Conservation (phyloP, 2,888 invertebrate genomes). For the Stenotaenia linearis region DNA sequence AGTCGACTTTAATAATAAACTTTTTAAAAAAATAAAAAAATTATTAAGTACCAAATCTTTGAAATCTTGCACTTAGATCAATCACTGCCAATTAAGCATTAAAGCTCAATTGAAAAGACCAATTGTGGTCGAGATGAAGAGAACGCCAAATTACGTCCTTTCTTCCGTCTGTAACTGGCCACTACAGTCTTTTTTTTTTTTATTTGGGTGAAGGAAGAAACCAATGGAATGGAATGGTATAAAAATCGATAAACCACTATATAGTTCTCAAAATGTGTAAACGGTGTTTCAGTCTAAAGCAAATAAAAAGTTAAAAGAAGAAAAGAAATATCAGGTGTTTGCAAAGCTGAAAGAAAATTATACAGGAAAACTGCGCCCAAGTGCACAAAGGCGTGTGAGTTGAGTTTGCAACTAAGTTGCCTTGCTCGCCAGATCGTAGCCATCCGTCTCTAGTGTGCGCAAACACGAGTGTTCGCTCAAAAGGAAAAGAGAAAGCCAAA, state of each 20-base stretch:
- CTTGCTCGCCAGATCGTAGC: neutral
- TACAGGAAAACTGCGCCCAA: slow-evolving; percentile 18
- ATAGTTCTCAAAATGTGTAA: slow-evolving; percentile 5
- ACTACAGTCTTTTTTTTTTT: neutral
- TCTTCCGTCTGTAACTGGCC: slow-evolving; percentile 17
- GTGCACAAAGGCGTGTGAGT: slow-evolving; percentile 17
- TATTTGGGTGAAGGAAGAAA: neutral
- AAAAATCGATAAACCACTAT: slow-evolving; percentile 26
- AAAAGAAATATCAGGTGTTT: slow-evolving; percentile 16
- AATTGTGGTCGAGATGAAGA: slow-evolving; percentile 1
- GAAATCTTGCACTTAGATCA: neutral
- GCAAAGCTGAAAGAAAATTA: slow-evolving; percentile 11
- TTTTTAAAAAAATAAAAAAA: neutral
- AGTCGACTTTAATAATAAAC: neutral
- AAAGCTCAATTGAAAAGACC: slow-evolving; percentile 18
- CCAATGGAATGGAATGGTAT: slow-evolving; percentile 23
- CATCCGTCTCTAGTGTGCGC: slow-evolving; percentile 17
- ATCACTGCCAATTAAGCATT: slow-evolving; percentile 12
- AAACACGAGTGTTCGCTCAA: slow-evolving; percentile 6
- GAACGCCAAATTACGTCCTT: slow-evolving; percentile 1
- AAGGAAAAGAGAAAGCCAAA: neutral
- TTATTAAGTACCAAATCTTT: neutral
- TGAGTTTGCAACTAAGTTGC: slow-evolving; percentile 15
- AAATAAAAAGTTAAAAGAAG: slow-evolving; percentile 12
- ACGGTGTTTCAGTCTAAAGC: neutral